phyloP scores from a whole-genome alignment of 2,797 vertebrate genomes.

The Sparus aurata region DNA sequence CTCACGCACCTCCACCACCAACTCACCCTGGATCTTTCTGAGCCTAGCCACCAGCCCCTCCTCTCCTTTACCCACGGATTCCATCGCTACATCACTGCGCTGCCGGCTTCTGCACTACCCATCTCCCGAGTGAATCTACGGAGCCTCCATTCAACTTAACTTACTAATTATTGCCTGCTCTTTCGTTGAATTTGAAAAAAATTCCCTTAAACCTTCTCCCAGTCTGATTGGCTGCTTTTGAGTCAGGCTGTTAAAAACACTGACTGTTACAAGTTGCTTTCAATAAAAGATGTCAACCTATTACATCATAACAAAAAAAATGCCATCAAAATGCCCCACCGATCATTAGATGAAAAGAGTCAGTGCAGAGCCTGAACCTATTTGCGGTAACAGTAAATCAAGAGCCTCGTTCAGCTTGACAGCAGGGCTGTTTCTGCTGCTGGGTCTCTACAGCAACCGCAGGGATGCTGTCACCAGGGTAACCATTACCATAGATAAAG shows the following conservation, averaged over 20 bases:
- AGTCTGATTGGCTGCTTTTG: no score
- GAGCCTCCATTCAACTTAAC: no score
- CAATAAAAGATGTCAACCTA: neutral
- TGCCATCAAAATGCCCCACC: slow-evolving; percentile 8
- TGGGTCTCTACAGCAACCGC: slow-evolving; percentile 69
- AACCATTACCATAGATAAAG: slow-evolving; percentile 64
- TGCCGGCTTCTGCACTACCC: no score
- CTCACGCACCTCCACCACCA: no score
- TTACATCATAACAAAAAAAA: slow-evolving; percentile 23
- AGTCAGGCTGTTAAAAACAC: neutral
- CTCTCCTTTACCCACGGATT: no score
- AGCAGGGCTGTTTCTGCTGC: slow-evolving; percentile 63
- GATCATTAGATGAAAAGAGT: slow-evolving; percentile 13
- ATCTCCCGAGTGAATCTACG: no score
- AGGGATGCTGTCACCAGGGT: slow-evolving; percentile 75
- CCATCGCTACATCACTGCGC: no score
- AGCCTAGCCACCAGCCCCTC: no score
- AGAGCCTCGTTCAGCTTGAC: slow-evolving; percentile 46
- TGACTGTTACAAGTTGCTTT: neutral
- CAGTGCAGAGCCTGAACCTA: slow-evolving; percentile 38
- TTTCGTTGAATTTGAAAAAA: no score
- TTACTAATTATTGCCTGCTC: no score
- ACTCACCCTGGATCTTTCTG: no score
- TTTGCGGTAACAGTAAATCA: slow-evolving; percentile 62
- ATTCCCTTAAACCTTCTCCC: no score